Base-by-base conservation (phyloP, 2,888 invertebrate species). In the Agrochola circellaris region DNA sequence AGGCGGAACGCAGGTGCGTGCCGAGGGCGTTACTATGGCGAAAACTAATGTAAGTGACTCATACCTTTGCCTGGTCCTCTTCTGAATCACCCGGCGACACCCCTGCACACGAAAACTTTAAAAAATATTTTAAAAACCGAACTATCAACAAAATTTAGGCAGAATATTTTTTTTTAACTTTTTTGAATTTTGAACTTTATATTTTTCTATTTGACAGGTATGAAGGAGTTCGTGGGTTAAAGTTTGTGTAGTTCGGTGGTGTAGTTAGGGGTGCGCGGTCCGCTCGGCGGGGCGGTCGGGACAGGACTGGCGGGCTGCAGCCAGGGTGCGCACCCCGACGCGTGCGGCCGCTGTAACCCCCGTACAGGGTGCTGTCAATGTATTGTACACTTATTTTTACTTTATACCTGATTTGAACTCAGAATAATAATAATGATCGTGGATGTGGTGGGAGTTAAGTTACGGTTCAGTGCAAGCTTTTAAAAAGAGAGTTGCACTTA, bases 1-100 rank as follows among this genome's bases (percentile, higher is more conserved):
- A 34, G 45, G 51, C 56, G 67, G 45, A 90, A 89, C 88, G 85
- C 91, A 92, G 91, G 92, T 93, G 92, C 91, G 91, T 92, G 89
- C 77, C 73, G 82, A 93, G 95, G 96, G 96, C 89, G 96, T 96
- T 96, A 95, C 96, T 96, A 96, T 96, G 96, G 94, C 92, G 91
- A 95, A 93, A 90, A 91, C 91, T 87, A 90, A 81, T 81, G 77
- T 69, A 90, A 92, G 89, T 95, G 96, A 96, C 92, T 96, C 96
- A 94, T 93, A 96, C 96, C 96, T 96, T 90, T 82, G 89, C 85
- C 91, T 93, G 93, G 90, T 95, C 93, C 94, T 92, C 93, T 92
- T 94, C 94, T 96, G 94, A 95, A 92, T 96, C 95, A 94, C 93
- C 95, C 94, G 90, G 90, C 94, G 94, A 91, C 95, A 95, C 95